Percentiles rank a stretch among this genome's conserved stretches.
Evolutionary conservation across 2,797 vertebrate genomes (phyloP).

Genomic region (Chrosomus eos): DNA sequence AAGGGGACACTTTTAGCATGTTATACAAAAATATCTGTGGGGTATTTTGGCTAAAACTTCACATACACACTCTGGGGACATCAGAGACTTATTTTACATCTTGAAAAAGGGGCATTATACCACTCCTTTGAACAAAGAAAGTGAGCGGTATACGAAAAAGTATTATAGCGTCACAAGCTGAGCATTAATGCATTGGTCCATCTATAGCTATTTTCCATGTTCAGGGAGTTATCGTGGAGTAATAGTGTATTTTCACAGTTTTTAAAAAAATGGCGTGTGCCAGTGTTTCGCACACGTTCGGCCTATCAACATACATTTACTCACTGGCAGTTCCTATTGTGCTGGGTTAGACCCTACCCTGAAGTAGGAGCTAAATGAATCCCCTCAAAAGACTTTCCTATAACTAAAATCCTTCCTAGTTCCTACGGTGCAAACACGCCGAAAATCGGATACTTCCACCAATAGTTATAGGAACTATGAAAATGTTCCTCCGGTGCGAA

Average conservation of each 20-base stretch:
- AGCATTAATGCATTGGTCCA: neutral
- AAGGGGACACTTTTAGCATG: too few species aligned
- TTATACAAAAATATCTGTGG: too few species aligned
- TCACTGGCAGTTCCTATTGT: too few species aligned
- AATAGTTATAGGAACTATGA: neutral
- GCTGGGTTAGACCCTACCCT: neutral
- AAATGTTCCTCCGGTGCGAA: neutral
- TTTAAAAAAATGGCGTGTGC: neutral
- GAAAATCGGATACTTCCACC: neutral
- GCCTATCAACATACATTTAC: neutral
- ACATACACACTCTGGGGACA: too few species aligned
- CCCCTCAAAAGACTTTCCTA: neutral
- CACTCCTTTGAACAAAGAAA: neutral
- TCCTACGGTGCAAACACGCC: too few species aligned
- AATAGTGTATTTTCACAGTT: too few species aligned
- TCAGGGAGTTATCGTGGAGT: neutral
- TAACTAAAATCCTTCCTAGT: neutral
- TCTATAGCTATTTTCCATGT: neutral
- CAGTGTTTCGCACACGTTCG: neutral
- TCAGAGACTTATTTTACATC: too few species aligned
- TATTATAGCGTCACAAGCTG: neutral
- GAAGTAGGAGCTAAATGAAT: neutral
- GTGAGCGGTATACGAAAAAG: neutral
- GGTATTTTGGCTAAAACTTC: too few species aligned
- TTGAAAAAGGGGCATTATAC: too few species aligned